Evolutionary conservation across 2,797 vertebrate genomes (phyloP), one percentile per base, ranked within the genome.

Genomic region (Alauda arvensis): DNA sequence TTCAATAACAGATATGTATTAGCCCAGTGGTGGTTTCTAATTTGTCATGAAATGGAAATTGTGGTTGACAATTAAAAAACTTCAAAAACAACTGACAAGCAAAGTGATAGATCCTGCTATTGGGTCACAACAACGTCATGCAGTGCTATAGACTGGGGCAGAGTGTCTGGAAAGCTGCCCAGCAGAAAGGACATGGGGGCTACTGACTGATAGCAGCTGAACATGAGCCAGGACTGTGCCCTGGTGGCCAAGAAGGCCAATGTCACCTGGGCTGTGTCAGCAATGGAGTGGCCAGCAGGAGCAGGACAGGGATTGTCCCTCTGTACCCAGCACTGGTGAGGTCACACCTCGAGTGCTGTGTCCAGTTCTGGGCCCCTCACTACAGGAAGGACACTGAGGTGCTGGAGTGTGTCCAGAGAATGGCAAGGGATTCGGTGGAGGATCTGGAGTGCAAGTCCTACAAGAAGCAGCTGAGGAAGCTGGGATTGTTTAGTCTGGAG

Each of bases 281-380:
- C 16, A 29, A 5, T 6, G 21, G 6, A 0, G 45, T 40, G 18
- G 4, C 15, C 57, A 80, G 21, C n/a, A 28, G 34, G 52, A 24
- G 2, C 5, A 46, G 51, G 20, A 5, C n/a, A n/a, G 25, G 0
- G 42, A 42, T 26, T 21, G 8, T n/a, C 8, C 20, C 2, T 3
- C 20, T 57, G 7, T 26, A 6, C 43, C 4, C 0, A 0, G 12
- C 23, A 31, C 13, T 43, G 40, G 7, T 3, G 28, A 59, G 15
- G 14, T 8, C 10, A 8, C 37, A 49, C 8, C 18, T 31, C 0
- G 0, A 65, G 18, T 46, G 0, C 39, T 33, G 7, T 40, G 23
- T n/a, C 9, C 23, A 9, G 8, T 48, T 63, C 31, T 57, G 16
- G 1, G 14, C 7, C 17, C 4, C 12, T 53, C 34, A 37, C 8